phyloP scores from a whole-genome alignment of 2,888 invertebrate genomes.

The Lapara coniferarum region DNA sequence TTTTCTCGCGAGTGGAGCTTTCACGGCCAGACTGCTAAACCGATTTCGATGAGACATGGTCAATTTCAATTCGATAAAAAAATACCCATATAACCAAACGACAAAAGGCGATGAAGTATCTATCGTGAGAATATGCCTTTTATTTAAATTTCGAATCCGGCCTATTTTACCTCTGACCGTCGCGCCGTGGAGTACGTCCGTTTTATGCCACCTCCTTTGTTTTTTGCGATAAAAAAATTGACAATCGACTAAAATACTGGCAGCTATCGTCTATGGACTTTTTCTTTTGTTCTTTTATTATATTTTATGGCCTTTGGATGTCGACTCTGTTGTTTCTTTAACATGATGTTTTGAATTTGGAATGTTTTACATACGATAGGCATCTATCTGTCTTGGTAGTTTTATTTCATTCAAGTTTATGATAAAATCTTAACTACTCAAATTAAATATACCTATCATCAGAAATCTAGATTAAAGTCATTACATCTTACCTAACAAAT shows the following conservation, averaged over 20 bases:
- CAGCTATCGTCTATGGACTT: not conserved
- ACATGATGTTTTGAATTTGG: too few species aligned
- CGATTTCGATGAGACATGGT: too few species aligned
- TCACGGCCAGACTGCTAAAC: too few species aligned
- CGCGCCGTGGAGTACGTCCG: slow-evolving; percentile 30
- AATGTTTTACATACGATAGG: too few species aligned
- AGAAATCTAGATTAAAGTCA: too few species aligned
- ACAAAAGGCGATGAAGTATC: not conserved
- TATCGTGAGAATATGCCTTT: slow-evolving; percentile 1
- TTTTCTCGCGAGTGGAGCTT: too few species aligned
- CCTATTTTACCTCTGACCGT: slow-evolving; percentile 39
- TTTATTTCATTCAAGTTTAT: too few species aligned
- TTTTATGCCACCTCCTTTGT: slow-evolving; percentile 16
- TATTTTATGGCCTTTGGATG: slow-evolving; percentile 7
- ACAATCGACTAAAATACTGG: slow-evolving; percentile 24
- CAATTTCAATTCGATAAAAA: not conserved
- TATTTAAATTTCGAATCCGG: slow-evolving; percentile 21
- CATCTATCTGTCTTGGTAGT: too few species aligned
- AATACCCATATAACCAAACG: not conserved
- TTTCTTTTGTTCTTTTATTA: slow-evolving; percentile 4
- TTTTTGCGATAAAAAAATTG: slow-evolving; percentile 26
- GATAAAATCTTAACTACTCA: too few species aligned
- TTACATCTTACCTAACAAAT: too few species aligned
- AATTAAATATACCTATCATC: too few species aligned
- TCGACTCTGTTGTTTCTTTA: too few species aligned